Conservation (phyloP, 1,140 invertebrate species). For the Eriosoma lanigerum region DNA sequence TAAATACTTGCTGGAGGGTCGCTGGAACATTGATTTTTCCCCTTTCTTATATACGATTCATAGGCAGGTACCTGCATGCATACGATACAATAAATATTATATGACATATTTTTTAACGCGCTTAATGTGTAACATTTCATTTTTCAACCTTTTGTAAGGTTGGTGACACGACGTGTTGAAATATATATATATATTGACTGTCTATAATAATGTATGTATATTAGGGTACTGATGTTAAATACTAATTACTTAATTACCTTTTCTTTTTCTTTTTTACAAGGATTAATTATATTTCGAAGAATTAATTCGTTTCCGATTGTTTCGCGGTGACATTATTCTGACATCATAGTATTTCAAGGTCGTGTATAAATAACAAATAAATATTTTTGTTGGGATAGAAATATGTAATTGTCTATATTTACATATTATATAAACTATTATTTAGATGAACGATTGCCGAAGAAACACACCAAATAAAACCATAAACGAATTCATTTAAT, state of each 20-base stretch:
- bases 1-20: constrained; percentile 33
- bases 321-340: neutral
- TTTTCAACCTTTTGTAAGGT: too few species aligned
- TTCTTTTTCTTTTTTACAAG: neutral
- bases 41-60: constrained; percentile 29
- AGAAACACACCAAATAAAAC: too few species aligned
- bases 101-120: too few species aligned
- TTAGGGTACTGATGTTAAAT: neutral
- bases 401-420: neutral
- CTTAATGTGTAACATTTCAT: too few species aligned
- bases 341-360: neutral
- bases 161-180: neutral
- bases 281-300: neutral
- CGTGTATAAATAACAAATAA: neutral
- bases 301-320: neutral
- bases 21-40: constrained; percentile 45
- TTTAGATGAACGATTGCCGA: neutral
- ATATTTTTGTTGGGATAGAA: neutral
- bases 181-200: neutral
- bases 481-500: too few species aligned
- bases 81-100: too few species aligned
- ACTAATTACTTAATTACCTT: neutral
- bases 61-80: neutral
- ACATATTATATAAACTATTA: neutral
- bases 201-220: neutral